Evolutionary conservation across 2,113 vertebrate species (phyloP).

Genomic region (Neodon shergylaensis): DNA sequence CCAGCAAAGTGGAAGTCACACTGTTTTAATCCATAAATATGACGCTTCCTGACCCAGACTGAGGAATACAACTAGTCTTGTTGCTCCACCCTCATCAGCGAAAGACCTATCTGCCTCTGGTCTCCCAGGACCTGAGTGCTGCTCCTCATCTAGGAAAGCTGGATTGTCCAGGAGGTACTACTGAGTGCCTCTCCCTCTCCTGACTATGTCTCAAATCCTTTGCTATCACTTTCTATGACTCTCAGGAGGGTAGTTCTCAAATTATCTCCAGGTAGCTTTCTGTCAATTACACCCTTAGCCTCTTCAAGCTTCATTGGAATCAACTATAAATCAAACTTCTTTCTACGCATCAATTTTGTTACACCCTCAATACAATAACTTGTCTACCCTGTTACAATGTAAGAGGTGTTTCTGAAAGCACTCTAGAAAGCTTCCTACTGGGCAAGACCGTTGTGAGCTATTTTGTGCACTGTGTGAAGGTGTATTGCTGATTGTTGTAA

Average conservation of each 20-base stretch:
- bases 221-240: not conserved
- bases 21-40: not conserved
- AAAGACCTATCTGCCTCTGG: not conserved
- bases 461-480: not conserved
- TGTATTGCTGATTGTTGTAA: not conserved
- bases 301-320: not conserved
- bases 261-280: not conserved
- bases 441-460: not conserved
- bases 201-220: not conserved
- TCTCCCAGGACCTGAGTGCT: not conserved
- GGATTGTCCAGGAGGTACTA: no score
- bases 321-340: not conserved
- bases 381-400: not conserved
- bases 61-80: not conserved
- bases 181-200: not conserved
- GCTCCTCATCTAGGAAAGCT: not conserved
- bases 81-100: not conserved
- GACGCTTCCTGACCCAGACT: not conserved
- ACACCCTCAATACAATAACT: not conserved
- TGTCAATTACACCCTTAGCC: not conserved
- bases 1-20: not conserved
- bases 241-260: not conserved
- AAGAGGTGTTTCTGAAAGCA: not conserved
- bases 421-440: not conserved
- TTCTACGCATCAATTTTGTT: not conserved